Conservation (phyloP, 2,113 vertebrate species). For the Fregetta grallaria region DNA sequence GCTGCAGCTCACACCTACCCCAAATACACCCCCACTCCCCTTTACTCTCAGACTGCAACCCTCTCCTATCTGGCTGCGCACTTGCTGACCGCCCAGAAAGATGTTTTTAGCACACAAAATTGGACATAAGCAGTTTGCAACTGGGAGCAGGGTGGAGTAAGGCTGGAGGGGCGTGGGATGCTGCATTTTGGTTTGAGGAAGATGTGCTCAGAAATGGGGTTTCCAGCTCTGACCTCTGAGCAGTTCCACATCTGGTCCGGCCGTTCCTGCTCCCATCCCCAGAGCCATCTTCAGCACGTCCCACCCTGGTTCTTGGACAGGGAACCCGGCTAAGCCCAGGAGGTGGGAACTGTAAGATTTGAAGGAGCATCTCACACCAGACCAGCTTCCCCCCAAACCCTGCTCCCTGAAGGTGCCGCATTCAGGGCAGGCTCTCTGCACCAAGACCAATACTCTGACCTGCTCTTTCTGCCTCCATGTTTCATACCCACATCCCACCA, state of each 20-base stretch:
- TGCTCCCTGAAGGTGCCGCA: background rate
- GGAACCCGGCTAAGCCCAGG: background rate
- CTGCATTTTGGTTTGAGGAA: background rate
- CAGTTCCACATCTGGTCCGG: background rate
- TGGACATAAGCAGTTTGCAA: background rate
- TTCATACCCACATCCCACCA: background rate
- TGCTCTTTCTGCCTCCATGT: accelerated
- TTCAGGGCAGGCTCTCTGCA: background rate
- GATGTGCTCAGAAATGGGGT: background rate
- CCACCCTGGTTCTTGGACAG: background rate
- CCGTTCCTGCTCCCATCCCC: background rate
- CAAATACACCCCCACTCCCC: background rate
- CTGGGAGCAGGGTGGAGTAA: background rate
- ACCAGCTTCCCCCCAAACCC: background rate
- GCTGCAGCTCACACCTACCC: background rate
- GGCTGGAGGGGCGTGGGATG: background rate
- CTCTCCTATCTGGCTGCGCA: background rate
- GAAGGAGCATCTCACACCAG: background rate
- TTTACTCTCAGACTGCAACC: background rate
- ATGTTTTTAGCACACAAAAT: slow-evolving; percentile 5
- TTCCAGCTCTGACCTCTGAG: background rate
- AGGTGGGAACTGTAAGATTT: background rate
- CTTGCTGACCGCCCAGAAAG: background rate
- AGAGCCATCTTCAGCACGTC: background rate
- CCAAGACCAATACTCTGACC: background rate